Conservation (phyloP, 1,140 invertebrate genomes). For the Agraylea sexmaculata region DNA sequence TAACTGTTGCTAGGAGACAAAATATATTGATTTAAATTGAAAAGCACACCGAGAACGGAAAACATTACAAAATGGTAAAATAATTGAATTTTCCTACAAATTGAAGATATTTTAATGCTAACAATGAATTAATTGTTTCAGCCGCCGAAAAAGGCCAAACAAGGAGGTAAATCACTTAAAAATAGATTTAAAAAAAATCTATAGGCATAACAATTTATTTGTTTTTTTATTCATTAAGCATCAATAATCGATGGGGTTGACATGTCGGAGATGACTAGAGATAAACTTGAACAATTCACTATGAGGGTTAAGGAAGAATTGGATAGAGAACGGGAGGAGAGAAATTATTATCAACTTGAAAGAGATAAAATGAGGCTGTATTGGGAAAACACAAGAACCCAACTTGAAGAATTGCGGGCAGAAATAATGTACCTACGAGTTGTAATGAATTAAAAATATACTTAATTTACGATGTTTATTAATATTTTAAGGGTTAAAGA, state of each 20-base stretch:
- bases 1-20: too few relatives aligned
- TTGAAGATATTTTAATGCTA: neutral
- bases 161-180: constrained; percentile 9
- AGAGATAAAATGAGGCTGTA: constrained; percentile 87
- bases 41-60: too few relatives aligned
- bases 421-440: constrained; percentile 32
- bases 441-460: neutral
- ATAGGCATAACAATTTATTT: neutral
- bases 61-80: neutral
- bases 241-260: constrained; percentile 80
- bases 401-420: constrained; percentile 70
- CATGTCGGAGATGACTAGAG: constrained; percentile 83
- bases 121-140: constrained; percentile 10
- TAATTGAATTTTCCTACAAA: neutral
- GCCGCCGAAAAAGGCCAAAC: constrained; percentile 20
- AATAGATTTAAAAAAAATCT: neutral
- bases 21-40: too few relatives aligned
- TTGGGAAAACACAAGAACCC: constrained; percentile 77
- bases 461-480: neutral
- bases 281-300: constrained; percentile 84
- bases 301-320: constrained; percentile 80
- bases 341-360: constrained; percentile 92
- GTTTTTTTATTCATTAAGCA: constrained; percentile 24
- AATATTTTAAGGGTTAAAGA: constrained; percentile 17
- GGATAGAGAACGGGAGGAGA: constrained; percentile 85